Conservation (phyloP, 2,888 invertebrate species). For the Nephrotoma flavescens region DNA sequence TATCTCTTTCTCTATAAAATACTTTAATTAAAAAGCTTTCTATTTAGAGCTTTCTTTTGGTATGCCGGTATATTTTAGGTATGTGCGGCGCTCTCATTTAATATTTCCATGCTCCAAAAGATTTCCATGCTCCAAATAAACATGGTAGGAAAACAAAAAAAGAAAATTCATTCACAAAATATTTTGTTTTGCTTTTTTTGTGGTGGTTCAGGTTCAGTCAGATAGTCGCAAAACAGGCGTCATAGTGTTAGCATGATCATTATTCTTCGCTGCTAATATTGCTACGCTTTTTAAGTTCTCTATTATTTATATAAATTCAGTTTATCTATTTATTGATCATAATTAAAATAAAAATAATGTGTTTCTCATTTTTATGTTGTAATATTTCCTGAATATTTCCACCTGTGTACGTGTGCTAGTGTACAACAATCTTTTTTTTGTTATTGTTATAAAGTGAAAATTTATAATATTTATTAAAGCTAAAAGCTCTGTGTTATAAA, state of each 20-base stretch:
- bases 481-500: not conserved
- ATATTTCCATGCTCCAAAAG: not conserved
- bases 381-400: not conserved
- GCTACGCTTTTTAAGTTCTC: not conserved
- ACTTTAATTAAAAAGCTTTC: not conserved
- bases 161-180: not conserved
- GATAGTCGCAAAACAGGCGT: slow-evolving; percentile 4
- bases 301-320: not conserved
- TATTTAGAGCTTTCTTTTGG: not conserved
- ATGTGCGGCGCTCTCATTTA: not conserved
- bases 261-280: not conserved
- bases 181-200: not conserved
- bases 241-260: not conserved
- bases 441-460: not conserved
- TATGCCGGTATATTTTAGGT: not conserved
- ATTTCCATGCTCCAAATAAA: not conserved
- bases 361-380: not conserved
- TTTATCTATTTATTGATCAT: not conserved
- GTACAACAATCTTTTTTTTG: not conserved
- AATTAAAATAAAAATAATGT: not conserved
- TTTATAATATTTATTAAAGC: not conserved
- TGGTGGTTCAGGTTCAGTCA: not conserved
- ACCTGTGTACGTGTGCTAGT: not conserved
- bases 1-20: not conserved
- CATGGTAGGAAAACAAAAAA: not conserved